Evolutionary conservation across 1,140 invertebrate genomes (phyloP).

Genomic region (Drosophila trapezifrons): DNA sequence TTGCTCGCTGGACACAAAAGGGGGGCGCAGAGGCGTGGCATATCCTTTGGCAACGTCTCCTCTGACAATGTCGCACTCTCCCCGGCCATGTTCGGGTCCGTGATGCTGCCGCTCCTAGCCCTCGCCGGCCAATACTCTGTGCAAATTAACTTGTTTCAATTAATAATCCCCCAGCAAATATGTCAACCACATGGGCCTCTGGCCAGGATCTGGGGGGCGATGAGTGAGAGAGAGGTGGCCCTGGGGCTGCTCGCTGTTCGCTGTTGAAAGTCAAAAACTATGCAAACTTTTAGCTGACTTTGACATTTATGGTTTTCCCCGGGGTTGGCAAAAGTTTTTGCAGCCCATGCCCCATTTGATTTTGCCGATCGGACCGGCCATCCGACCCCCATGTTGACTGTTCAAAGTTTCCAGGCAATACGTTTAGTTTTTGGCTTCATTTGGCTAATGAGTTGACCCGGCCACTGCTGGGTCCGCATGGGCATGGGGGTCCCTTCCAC

Average conservation of each 20-base stretch:
- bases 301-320: constrained; percentile 82
- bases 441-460: constrained; percentile 78
- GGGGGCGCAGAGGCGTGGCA: constrained; percentile 42
- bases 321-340: constrained; percentile 63
- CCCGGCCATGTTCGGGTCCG: constrained; percentile 6
- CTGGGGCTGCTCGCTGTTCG: constrained; percentile 21
- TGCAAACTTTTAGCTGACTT: constrained; percentile 81
- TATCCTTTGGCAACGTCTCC: constrained; percentile 65
- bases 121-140: constrained; percentile 61
- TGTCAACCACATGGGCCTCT: constrained; percentile 74
- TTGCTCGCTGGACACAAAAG: constrained; percentile 2
- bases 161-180: constrained; percentile 84
- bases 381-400: constrained; percentile 28
- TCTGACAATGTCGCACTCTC: constrained; percentile 57
- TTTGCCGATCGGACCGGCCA: constrained; percentile 53
- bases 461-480: constrained; percentile 5
- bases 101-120: constrained; percentile 10
- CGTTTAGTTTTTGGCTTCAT: constrained; percentile 74
- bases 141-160: constrained; percentile 84
- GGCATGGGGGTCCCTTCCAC: constrained; percentile 6
- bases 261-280: constrained; percentile 80
- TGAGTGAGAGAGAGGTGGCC: not conserved
- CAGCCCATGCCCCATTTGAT: constrained; percentile 56
- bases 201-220: constrained; percentile 28
- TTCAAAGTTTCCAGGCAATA: constrained; percentile 66